Evolutionary conservation across 2,113 vertebrate species (phyloP).

Genomic region (Peromyscus maniculatus): DNA sequence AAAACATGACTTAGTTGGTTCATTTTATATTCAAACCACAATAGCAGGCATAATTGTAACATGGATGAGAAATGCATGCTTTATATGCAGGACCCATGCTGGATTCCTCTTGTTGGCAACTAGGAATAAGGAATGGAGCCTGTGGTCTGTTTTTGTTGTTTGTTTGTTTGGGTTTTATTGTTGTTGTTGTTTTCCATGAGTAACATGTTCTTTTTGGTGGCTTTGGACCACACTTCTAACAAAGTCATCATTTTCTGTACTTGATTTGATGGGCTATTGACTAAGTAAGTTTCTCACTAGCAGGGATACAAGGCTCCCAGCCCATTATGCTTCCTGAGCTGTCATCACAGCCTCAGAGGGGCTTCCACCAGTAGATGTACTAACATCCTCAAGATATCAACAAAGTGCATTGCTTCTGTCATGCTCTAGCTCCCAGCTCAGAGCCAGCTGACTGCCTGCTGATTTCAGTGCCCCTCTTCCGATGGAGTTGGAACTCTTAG

Average conservation of each 20-base stretch:
- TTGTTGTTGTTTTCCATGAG: background rate
- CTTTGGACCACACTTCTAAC: background rate
- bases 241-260: background rate
- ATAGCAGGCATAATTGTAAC: background rate
- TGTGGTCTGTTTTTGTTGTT: background rate
- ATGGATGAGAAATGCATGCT: background rate
- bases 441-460: background rate
- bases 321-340: background rate
- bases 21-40: background rate
- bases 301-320: accelerated
- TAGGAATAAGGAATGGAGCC: background rate
- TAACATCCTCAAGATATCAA: background rate
- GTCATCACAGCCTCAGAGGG: background rate
- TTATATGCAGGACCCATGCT: background rate
- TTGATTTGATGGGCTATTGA: background rate
- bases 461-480: background rate
- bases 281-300: background rate
- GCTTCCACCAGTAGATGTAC: background rate
- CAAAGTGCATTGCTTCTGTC: background rate
- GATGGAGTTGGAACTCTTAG: background rate
- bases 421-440: background rate
- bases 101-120: background rate
- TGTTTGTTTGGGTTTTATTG: background rate
- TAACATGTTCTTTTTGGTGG: background rate
- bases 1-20: background rate